phyloP scores from a whole-genome alignment of 2,113 vertebrate genomes.

The Xenus cinereus region DNA sequence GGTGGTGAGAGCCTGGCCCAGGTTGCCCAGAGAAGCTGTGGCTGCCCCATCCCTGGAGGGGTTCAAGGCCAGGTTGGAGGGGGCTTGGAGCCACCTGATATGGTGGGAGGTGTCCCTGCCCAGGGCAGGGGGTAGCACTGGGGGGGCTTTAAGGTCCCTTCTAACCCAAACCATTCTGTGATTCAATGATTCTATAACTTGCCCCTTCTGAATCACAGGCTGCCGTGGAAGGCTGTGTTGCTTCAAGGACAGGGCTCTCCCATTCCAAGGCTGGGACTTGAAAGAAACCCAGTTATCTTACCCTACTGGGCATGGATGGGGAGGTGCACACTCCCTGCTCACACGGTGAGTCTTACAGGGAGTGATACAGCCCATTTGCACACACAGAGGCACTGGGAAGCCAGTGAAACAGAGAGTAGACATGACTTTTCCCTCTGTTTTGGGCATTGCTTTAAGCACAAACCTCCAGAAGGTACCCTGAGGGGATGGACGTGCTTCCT shows the following conservation, averaged over 20 bases:
- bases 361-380: background rate
- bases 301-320: background rate
- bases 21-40: no score
- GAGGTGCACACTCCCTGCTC: background rate
- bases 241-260: background rate
- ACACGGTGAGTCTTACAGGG: background rate
- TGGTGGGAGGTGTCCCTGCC: no score
- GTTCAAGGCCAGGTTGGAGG: no score
- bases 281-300: background rate
- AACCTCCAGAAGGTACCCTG: background rate
- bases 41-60: no score
- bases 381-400: background rate
- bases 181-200: background rate
- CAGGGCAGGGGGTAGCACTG: no score
- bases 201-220: background rate
- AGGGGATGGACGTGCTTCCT: background rate
- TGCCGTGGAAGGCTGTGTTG: background rate
- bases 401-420: background rate
- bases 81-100: no score
- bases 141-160: no score
- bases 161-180: no score
- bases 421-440: background rate
- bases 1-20: no score
- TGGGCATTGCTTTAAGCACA: background rate
- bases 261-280: background rate